Base-by-base conservation (phyloP, 2,797 vertebrate species). In the Chaunax sp. region DNA sequence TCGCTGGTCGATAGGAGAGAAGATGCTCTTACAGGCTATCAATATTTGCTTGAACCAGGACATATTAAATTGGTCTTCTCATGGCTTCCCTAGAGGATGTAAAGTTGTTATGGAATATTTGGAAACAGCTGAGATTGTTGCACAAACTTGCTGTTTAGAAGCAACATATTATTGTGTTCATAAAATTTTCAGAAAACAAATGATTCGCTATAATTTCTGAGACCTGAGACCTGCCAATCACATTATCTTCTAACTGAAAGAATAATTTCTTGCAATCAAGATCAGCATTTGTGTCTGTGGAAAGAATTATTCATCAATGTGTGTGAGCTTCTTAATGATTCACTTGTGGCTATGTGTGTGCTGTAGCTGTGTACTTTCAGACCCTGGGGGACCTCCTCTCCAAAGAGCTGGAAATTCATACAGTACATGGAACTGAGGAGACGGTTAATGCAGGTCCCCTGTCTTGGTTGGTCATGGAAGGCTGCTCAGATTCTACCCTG, bases 381-480 rank as follows among this genome's bases (percentile, higher is more conserved):
- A 67, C 69, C 68, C 69, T 22, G 19, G 40, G 58, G 74, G 80
- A 25, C 40, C 51, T 77, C 26, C 50, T 74, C 65, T 75, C 72
- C 60, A 55, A 66, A 78, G 72, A 76, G 50, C 64, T 20, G 25
- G 43, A 63, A 72, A 79, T 73, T 62, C 62, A 28, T 51, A 80
- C 72, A 79, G 62, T 66, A 87, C 79, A 66, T 56, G 68, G 53
- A 77, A 51, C 70, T 56, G 58, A 84, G 79, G 80, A 73, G 72
- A 80, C 51, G 13, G 78, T 82, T 88, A 86, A 83, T 87, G 78
- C 81, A 69, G 77, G 76, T 91, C 84, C 72, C 81, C 72, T 84
- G 76, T 85, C 84, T 88, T 77, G 81, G 86, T 90, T 90, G 81
- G 87, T 89, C 84, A 85, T 86, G 87, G 89, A 85, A 83, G 84